Evolutionary conservation across 1,140 invertebrate genomes (phyloP), one percentile per base, ranked within the genome.

Genomic region (Anoplophora glabripennis): DNA sequence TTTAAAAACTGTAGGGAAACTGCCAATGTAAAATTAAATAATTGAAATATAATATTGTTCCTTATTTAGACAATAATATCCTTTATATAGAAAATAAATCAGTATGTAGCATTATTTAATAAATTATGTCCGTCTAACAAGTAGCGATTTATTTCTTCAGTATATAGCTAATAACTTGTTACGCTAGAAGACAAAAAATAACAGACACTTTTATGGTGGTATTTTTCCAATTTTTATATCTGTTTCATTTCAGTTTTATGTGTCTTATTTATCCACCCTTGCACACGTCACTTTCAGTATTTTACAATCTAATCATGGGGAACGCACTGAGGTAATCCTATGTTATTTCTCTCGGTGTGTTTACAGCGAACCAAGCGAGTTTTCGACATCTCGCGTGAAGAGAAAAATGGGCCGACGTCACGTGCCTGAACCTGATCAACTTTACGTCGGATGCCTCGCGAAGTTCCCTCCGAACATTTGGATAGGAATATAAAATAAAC

Each of bases 231-330:
- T 74, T 75, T 75, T 75, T 75, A 75, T 75, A 73, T 75, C 74
- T 65, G 71, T 56, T 74, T 74, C 72, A 72, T 75, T 75, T 66
- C 70, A 69, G 70, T 74, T 73, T 75, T 75, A 73, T 73, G 72
- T 72, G 69, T 71, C 72, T 74, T 73, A 74, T 74, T 74, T 72
- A 72, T 73, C 72, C 72, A 73, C 72, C 74, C 72, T 71, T 70
- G 69, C 71, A 70, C 68, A 74, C 74, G 74, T 75, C 74, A 75
- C 72, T 74, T 74, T 70, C 73, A 75, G 72, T 75, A 75, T 75
- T 75, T 75, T 75, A 75, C 74, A 75, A 75, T 75, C 74, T 75
- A 75, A 75, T 75, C 74, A 75, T 75, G 72, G 74, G 73, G 72
- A 75, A 75, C 74, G 74, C 74, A 75, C 72, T 75, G 70, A 64